Percentiles rank a stretch among this genome's conserved stretches.
phyloP scores from a whole-genome alignment of 2,888 invertebrate genomes.

The Caenorhabditis panamensis region DNA sequence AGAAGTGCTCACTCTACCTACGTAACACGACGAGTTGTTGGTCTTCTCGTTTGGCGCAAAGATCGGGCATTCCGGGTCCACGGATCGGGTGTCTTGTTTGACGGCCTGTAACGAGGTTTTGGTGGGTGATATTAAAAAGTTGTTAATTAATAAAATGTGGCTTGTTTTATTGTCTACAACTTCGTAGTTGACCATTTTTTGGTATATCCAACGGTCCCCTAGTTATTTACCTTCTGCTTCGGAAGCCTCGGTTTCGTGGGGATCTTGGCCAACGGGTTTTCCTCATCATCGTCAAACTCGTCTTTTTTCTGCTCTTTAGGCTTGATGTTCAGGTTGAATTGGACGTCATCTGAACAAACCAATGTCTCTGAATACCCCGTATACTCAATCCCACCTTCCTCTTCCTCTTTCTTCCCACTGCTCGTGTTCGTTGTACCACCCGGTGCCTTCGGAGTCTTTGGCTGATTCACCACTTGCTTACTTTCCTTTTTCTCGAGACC shows the following conservation, averaged over 20 bases:
- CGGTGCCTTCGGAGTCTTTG: too few species aligned
- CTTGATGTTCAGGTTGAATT: conserved; percentile 20
- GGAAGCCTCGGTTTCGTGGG: conserved; percentile 15
- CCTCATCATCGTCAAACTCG: conserved; percentile 48
- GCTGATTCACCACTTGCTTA: background rate
- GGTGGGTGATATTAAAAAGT: too few species aligned
- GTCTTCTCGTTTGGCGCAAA: background rate
- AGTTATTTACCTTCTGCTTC: conserved; percentile 14
- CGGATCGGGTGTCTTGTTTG: too few species aligned
- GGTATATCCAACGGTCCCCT: background rate
- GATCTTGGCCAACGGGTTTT: conserved; percentile 42
- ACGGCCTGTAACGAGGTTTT: too few species aligned
- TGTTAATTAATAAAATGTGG: too few species aligned
- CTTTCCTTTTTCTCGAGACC: background rate
- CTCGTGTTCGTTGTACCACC: too few species aligned
- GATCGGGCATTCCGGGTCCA: background rate
- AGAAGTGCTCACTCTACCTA: background rate
- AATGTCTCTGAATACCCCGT: too few species aligned
- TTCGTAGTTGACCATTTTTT: too few species aligned
- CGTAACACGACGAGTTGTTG: background rate
- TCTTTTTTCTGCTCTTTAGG: conserved; percentile 13
- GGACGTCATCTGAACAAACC: conserved; percentile 32
- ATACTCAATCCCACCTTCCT: too few species aligned
- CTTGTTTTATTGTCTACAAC: too few species aligned
- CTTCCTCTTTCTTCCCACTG: too few species aligned